Base-by-base conservation (phyloP, 2,888 invertebrate genomes). In the Lapara coniferarum region DNA sequence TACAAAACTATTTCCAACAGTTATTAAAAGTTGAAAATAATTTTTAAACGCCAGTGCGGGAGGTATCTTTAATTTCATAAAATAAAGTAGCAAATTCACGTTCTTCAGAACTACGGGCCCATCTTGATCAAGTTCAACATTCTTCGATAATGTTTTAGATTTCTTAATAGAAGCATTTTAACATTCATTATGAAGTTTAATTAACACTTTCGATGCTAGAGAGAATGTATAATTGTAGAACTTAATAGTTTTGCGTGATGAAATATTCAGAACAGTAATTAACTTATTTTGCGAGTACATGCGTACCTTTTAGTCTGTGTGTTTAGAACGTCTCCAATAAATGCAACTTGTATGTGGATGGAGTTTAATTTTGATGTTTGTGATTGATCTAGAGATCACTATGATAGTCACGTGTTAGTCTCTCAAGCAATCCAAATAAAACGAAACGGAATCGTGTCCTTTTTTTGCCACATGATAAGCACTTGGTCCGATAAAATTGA, bases 11-110 rank as follows among this genome's bases (percentile, higher is more conserved):
- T 52, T 66, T 49, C 67, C 57, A 46, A 46, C 49, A 68, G 59
- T 68, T 68, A 52, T 59, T 68, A 68, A 58, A 59, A 59, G 58
- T 44, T 68, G 51, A 68, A 59, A 58, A 58, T 37, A 59, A 59
- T 16, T 68, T 68, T 68, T 37, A 44, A 53, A 59, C 52, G 59
- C 52, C 58, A 53, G n/a, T 14, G n/a, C 30, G 25, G 58, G 16
- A 25, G 25, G 51, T 59, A 59, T 68, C 52, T 68, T 59, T 16
- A 52, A 68, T 52, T 68, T 59, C 16, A 59, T 59, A 57, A 67
- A 57, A 67, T 57, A 49, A 68, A 68, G 19, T 59, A 68, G 37
- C 52, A 30, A 59, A 59, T 37, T 59, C 37, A 59, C n/a, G n/a
- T 59, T 37, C 59, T 59, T 59, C 46, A 6, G 16, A 59, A 59